Conservation (phyloP, 2,888 invertebrate genomes). For the Macaria notata region DNA sequence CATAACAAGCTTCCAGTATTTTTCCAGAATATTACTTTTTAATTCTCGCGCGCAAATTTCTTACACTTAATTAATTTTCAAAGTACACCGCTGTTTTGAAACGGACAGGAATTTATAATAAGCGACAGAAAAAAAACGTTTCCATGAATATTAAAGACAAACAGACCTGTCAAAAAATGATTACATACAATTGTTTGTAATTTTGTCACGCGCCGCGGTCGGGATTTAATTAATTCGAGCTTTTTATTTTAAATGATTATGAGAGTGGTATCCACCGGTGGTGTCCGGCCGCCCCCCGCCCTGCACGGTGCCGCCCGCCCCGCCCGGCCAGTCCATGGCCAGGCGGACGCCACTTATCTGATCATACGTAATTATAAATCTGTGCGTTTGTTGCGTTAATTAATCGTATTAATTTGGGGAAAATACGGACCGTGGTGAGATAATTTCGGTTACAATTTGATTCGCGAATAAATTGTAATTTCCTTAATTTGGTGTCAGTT, state of each 20-base stretch:
- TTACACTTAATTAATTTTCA: slow-evolving; percentile 27
- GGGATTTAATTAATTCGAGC: slow-evolving; percentile 41
- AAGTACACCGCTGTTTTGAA: slow-evolving; percentile 27
- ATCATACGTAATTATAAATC: slow-evolving; percentile 14
- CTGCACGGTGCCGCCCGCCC: background rate
- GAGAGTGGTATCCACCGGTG: slow-evolving; percentile 6
- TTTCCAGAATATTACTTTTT: slow-evolving; percentile 8
- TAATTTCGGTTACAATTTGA: too few species aligned
- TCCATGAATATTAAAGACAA: slow-evolving; percentile 44
- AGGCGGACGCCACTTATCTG: slow-evolving; percentile 7
- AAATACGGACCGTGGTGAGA: background rate
- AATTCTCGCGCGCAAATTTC: slow-evolving; percentile 8
- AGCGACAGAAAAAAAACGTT: slow-evolving; percentile 21
- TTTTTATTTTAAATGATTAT: slow-evolving; percentile 38
- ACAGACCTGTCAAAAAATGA: slow-evolving; percentile 44
- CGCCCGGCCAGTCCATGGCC: background rate
- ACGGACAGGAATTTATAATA: slow-evolving; percentile 18
- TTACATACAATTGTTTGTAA: slow-evolving; percentile 39
- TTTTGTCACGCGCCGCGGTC: slow-evolving; percentile 39
- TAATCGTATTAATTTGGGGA: slow-evolving; percentile 7
- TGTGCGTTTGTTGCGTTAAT: slow-evolving; percentile 8
- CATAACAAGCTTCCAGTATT: slow-evolving; percentile 2
- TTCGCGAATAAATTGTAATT: too few species aligned
- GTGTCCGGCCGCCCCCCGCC: background rate
- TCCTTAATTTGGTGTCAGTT: too few species aligned